Base-by-base conservation (phyloP, 2,113 vertebrate genomes). In the Melanocharis versteri region DNA sequence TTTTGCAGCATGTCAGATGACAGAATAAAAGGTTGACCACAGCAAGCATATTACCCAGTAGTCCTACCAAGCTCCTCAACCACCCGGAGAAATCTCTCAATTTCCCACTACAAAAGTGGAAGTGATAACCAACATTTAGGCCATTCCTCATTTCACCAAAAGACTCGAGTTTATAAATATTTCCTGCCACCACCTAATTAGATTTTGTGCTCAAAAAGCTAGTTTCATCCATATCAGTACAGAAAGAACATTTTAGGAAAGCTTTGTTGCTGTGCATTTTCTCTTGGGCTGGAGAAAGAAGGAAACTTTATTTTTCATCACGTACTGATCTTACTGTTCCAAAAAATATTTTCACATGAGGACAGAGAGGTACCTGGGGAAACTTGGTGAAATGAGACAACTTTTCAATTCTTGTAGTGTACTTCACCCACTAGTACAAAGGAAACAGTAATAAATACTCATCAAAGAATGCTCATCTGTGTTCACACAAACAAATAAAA, bases 401-500 rank as follows among this genome's bases (percentile, higher is more conserved):
- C 33, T 62, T 92, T 80, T 81, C 86, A 68, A 8, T 77, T 77
- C 84, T 80, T 71, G 50, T 31, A 90, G 68, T n/a, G 79, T 45
- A 82, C 65, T 86, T 87, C 66, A 57, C 33, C 56, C 48, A 78
- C 56, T 51, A 72, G 40, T 37, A 54, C 65, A 79, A 83, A 54
- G 60, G 40, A 82, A 94, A 92, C 23, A 70, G 66, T 45, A 95
- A 91, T 80, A 94, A 89, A 93, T 35, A 81, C 80, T 68, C 44
- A 96, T 60, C 77, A 95, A 95, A 79, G 78, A 83, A 95, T 65
- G 31, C 54, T 94, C 56, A 88, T 93, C 73, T 81, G 26, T 80
- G 54, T 87, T 92, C 90, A 82, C 71, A 82, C 50, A 53, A 79
- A 88, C 68, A 95, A 93, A 87, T 78, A 51, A 88, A 96, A 91